Percentiles rank a stretch among this genome's conserved stretches.
phyloP scores from a whole-genome alignment of 2,797 vertebrate genomes.

The Anguilla pacifica region DNA sequence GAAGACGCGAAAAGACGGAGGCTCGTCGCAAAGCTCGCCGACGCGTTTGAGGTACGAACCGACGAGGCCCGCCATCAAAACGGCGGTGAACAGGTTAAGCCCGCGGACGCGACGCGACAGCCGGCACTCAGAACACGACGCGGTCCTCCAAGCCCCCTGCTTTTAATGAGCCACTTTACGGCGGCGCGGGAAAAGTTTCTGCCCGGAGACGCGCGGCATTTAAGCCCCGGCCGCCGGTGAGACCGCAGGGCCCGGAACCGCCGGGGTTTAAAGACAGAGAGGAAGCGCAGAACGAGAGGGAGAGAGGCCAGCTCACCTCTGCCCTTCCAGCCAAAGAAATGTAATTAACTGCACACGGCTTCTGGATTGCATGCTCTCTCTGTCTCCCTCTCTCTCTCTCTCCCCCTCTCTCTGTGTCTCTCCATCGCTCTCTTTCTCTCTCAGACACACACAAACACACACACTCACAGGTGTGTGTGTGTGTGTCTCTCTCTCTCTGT shows the following conservation, averaged over 20 bases:
- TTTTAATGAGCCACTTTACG: constrained; percentile 11
- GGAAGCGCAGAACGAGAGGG: not conserved
- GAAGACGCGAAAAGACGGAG: not conserved
- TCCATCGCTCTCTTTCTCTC: constrained; percentile 35
- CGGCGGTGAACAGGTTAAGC: not conserved
- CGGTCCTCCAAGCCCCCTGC: not conserved
- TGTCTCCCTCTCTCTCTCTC: constrained; percentile 12
- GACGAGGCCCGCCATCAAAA: not conserved
- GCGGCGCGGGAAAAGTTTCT: not conserved
- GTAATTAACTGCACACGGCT: constrained; percentile 53
- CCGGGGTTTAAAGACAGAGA: not conserved
- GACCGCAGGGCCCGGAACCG: not conserved
- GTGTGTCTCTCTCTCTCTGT: constrained; percentile 33
- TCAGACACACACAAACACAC: constrained; percentile 35
- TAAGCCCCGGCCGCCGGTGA: not conserved
- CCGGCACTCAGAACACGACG: not conserved
- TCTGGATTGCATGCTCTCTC: constrained; percentile 37
- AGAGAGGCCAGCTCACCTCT: constrained; percentile 27
- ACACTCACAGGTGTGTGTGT: constrained; percentile 22
- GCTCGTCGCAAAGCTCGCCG: not conserved
- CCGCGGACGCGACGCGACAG: no score
- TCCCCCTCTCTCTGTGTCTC: constrained; percentile 43
- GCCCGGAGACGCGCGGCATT: not conserved
- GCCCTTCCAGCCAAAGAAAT: constrained; percentile 51
- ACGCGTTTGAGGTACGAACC: constrained; percentile 6